These are phyloP conservation scores for Zaprionus camerounensis DNA, from an alignment of 1,140 invertebrate genomes.

Conservation along the genomic window DNA sequence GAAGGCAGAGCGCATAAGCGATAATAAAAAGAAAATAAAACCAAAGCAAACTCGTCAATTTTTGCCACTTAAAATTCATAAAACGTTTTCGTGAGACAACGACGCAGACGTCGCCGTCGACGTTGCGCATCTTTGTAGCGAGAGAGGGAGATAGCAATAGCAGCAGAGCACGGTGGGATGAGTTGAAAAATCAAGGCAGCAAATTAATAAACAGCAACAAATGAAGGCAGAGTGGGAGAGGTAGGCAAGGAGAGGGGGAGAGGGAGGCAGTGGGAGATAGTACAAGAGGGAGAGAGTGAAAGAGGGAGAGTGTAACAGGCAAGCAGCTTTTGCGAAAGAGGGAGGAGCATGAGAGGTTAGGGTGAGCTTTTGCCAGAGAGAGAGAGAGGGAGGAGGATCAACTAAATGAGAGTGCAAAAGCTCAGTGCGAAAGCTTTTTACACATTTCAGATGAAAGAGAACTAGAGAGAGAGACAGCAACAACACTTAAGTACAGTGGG, in stretches of 20 bases:
- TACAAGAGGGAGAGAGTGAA: background rate
- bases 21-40: conserved; percentile 79
- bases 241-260: background rate
- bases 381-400: background rate
- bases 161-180: background rate
- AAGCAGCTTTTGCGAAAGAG: background rate
- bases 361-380: background rate
- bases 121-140: background rate
- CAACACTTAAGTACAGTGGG: background rate
- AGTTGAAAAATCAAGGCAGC: background rate
- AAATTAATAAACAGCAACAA: conserved; percentile 8
- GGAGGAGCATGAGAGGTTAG: background rate
- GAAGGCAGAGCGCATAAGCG: conserved; percentile 15
- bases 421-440: background rate
- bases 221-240: background rate
- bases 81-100: conserved; percentile 56
- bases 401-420: background rate
- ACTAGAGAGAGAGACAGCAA: no score
- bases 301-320: background rate
- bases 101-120: conserved; percentile 1
- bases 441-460: background rate
- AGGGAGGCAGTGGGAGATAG: background rate
- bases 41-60: conserved; percentile 80
- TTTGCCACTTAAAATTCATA: conserved; percentile 81
- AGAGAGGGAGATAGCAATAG: background rate